phyloP scores from a whole-genome alignment of 2,797 vertebrate species.

The Mycteria americana region DNA sequence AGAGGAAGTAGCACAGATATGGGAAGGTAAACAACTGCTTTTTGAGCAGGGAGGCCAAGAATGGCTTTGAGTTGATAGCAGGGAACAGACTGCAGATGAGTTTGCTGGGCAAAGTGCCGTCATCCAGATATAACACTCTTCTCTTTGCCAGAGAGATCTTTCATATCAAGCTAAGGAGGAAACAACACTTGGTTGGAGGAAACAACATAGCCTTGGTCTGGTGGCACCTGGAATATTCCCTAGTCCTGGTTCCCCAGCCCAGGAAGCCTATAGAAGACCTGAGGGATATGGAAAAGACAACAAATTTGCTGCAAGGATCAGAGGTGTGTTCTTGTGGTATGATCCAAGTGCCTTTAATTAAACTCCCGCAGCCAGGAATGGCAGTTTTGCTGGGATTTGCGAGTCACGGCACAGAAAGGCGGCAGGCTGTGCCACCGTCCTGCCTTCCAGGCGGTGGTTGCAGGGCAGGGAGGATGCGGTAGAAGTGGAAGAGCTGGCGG shows the following conservation, averaged over 20 bases:
- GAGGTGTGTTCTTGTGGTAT: background rate
- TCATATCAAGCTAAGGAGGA: background rate
- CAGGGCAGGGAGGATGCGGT: fast-evolving
- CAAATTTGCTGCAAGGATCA: background rate
- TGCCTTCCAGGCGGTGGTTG: background rate
- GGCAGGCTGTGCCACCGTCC: background rate
- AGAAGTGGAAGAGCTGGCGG: background rate
- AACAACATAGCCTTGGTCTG: background rate
- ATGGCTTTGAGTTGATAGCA: background rate
- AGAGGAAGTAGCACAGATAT: background rate
- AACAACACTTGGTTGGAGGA: background rate
- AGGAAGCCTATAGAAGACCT: background rate
- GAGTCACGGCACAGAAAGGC: background rate
- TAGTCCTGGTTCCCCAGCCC: background rate
- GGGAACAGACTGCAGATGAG: background rate
- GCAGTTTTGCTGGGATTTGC: background rate
- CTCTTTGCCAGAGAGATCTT: background rate
- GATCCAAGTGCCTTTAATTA: background rate
- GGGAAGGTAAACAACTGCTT: background rate
- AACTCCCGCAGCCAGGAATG: background rate
- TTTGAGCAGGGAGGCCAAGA: background rate
- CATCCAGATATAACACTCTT: background rate
- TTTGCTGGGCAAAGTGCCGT: background rate
- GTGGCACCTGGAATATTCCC: background rate
- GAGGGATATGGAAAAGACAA: background rate